These are phyloP conservation scores for Coccyzus lansbergi DNA, from an alignment of 2,797 vertebrate genomes.

Conservation along the genomic window DNA sequence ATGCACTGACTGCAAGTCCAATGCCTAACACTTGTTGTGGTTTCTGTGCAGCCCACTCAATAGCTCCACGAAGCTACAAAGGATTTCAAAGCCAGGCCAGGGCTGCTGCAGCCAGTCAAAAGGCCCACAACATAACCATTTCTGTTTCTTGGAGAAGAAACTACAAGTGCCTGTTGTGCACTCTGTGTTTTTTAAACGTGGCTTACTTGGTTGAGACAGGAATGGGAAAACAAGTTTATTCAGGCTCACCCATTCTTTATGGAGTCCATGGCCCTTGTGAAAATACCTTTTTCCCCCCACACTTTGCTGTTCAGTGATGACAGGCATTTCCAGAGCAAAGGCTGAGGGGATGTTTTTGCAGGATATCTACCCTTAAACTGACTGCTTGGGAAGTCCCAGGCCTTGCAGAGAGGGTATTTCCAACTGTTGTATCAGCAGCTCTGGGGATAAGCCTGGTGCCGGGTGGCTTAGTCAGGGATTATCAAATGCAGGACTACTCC, in stretches of 20 bases:
- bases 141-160: not conserved
- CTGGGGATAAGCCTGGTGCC: not conserved
- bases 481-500: not conserved
- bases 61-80: not conserved
- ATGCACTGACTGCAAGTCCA: not conserved
- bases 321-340: not conserved
- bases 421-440: slow-evolving; percentile 2
- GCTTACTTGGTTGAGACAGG: not conserved
- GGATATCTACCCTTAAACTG: not conserved
- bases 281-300: not conserved
- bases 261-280: not conserved
- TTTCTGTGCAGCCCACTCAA: not conserved
- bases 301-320: not conserved
- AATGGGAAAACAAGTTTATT: not conserved
- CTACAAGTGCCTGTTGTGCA: not conserved
- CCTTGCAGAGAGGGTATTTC: not conserved
- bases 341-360: not conserved
- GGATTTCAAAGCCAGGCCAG: not conserved
- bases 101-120: not conserved
- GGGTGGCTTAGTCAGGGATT: slow-evolving; percentile 8
- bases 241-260: not conserved
- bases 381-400: not conserved
- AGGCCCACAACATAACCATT: not conserved
- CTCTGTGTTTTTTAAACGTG: not conserved
- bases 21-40: not conserved